phyloP scores from a whole-genome alignment of 2,113 vertebrate genomes.

The Ageneiosus marmoratus region DNA sequence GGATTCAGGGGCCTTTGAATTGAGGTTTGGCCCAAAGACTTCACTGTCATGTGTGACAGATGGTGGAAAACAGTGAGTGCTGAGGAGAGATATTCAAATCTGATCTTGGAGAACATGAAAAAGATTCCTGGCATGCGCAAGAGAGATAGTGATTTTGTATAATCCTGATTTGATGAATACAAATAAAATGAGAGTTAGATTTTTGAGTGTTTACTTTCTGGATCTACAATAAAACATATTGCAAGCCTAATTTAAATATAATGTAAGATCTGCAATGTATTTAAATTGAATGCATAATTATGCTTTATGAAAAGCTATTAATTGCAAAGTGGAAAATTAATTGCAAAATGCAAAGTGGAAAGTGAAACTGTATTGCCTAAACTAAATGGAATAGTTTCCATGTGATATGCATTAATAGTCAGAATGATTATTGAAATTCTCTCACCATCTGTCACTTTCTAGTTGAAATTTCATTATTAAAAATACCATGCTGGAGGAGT shows the following conservation, averaged over 20 bases:
- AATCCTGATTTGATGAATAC: slow-evolving; percentile 30
- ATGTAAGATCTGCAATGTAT: not conserved
- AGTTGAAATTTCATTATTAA: not conserved
- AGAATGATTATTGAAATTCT: not conserved
- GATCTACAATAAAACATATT: not conserved
- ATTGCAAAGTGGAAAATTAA: too few relatives aligned
- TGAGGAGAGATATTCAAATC: slow-evolving; percentile 57
- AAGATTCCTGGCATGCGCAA: slow-evolving; percentile 42
- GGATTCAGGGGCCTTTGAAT: slow-evolving; percentile 75
- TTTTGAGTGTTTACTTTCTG: slow-evolving; percentile 1
- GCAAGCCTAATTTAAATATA: slow-evolving; percentile 5
- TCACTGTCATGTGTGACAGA: slow-evolving; percentile 75
- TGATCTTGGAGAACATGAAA: slow-evolving; percentile 56
- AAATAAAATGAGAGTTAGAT: slow-evolving; percentile 8
- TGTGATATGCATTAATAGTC: not conserved
- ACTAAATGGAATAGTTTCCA: not conserved
- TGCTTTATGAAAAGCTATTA: not conserved
- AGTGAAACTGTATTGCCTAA: not conserved
- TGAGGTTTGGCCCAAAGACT: slow-evolving; percentile 74
- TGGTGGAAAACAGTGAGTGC: slow-evolving; percentile 74
- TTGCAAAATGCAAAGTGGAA: not conserved
- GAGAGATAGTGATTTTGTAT: slow-evolving; percentile 36
- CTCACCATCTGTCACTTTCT: not conserved
- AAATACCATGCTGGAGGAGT: not conserved
- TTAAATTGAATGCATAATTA: not conserved